A percentile compares a stretch with the other conserved stretches of the same genome.
Conservation (phyloP, 2,113 vertebrate genomes). For the Ceyx cyanopectus region DNA sequence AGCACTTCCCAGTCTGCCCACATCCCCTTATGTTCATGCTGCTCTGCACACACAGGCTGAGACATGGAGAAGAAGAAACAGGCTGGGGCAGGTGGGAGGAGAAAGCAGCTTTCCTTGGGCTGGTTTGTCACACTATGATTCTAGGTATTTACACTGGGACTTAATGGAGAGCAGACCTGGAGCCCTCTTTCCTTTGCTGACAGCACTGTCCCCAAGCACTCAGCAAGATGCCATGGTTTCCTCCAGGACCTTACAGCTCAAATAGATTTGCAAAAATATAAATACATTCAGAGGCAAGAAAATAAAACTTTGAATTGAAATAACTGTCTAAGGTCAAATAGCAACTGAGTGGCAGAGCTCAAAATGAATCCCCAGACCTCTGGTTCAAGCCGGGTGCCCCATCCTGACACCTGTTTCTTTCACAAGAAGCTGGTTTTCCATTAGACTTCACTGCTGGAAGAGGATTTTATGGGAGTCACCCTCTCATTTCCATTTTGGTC, state of each 20-base stretch:
- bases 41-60: conserved; percentile 24
- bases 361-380: background rate
- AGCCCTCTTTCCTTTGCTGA: background rate
- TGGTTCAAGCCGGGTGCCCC: background rate
- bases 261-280: background rate
- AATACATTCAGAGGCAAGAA: background rate
- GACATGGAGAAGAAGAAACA: conserved; percentile 4
- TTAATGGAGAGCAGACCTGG: background rate
- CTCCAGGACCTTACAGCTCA: background rate
- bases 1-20: background rate
- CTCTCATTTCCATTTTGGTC: background rate
- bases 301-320: background rate
- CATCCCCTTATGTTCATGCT: background rate
- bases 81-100: conserved; percentile 42
- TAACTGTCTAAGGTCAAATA: background rate
- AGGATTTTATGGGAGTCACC: background rate
- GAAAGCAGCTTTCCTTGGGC: background rate
- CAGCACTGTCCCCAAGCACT: background rate
- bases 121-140: background rate
- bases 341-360: background rate
- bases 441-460: background rate
- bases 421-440: background rate
- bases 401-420: background rate
- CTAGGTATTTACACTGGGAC: background rate
- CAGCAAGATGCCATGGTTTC: background rate